phyloP scores from a whole-genome alignment of 2,113 vertebrate genomes.

The Platichthys flesus region DNA sequence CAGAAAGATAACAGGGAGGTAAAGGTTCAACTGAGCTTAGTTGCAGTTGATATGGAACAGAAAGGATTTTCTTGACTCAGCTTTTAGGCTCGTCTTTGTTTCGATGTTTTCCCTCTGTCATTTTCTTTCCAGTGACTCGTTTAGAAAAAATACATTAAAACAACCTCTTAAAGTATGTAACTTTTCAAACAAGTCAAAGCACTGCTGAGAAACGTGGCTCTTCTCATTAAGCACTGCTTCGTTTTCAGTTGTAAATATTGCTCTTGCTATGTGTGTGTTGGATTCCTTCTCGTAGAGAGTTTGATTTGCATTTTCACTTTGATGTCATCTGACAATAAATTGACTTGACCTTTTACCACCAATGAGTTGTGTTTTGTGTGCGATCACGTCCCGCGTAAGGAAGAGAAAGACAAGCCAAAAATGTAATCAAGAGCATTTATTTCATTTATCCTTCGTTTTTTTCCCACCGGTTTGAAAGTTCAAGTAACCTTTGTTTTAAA shows the following conservation, averaged over 20 bases:
- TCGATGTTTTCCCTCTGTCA: not conserved
- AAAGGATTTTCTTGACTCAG: not conserved
- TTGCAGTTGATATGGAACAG: not conserved
- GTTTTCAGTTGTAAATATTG: conserved; percentile 48
- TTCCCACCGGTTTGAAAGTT: no score
- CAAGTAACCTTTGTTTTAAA: no score
- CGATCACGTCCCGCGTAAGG: not conserved
- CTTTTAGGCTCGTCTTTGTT: not conserved
- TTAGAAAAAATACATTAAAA: not conserved
- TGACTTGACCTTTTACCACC: conserved; percentile 24
- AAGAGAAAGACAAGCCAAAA: not conserved
- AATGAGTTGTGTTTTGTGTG: conserved; percentile 10
- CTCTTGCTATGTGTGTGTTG: conserved; percentile 10
- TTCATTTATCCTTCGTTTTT: no score
- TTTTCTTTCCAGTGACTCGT: not conserved
- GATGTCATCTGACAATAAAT: conserved; percentile 62
- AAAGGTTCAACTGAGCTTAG: not conserved
- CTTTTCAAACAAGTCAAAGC: not conserved
- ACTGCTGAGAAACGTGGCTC: conserved; percentile 1
- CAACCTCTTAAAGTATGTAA: not conserved
- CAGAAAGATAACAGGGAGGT: conserved; percentile 8
- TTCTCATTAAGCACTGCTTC: conserved; percentile 31
- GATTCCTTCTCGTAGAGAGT: not conserved
- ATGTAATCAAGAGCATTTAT: no score
- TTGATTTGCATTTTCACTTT: not conserved